Evolutionary conservation across 2,113 vertebrate species (phyloP).

Genomic region (Ictalurus furcatus): DNA sequence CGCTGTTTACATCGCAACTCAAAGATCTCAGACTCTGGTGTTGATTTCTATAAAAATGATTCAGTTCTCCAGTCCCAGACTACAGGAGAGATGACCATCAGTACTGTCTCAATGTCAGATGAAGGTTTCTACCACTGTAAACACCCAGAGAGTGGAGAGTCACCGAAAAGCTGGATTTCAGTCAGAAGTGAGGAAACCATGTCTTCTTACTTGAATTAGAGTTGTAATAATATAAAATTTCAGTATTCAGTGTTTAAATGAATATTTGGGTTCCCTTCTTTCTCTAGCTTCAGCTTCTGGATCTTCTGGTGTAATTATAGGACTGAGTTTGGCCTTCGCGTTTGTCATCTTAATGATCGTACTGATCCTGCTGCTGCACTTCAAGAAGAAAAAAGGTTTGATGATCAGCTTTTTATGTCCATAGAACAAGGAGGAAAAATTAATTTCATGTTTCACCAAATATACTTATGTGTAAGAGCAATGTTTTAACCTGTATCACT

Average conservation of each 20-base stretch:
- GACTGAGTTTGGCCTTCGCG: neutral
- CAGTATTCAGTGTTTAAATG: neutral
- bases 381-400: conserved; percentile 50
- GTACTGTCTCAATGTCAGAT: too few relatives aligned
- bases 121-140: too few relatives aligned
- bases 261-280: neutral
- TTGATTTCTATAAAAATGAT: conserved; percentile 57
- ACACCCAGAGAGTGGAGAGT: too few relatives aligned
- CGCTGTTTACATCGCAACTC: neutral
- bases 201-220: too few relatives aligned
- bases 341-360: neutral
- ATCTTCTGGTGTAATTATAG: neutral
- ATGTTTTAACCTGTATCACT: neutral
- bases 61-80: too few relatives aligned
- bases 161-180: too few relatives aligned
- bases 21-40: neutral
- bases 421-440: too few relatives aligned
- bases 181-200: too few relatives aligned
- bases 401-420: too few relatives aligned
- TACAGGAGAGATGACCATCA: too few relatives aligned
- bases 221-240: neutral
- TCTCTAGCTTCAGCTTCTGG: neutral
- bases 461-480: neutral
- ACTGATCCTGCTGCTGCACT: conserved; percentile 21
- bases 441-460: neutral